These are phyloP conservation scores for Nesometra sesokonis DNA, from an alignment of 35 echinoderm and acorn worm genomes.

Conservation along the genomic window DNA sequence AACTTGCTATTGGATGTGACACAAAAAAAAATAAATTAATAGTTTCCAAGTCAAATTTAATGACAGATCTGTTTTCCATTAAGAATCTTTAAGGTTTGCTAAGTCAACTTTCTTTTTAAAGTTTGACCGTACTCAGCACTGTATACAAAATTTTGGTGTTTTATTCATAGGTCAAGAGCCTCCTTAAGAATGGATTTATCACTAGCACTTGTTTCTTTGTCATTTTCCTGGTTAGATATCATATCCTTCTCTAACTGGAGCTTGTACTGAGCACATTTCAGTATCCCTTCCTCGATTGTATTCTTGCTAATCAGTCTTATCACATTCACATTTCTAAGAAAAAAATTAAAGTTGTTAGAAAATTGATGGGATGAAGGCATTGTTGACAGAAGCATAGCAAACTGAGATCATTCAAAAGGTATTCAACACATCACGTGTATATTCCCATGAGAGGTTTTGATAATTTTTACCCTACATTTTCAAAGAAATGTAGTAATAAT, in stretches of 20 bases:
- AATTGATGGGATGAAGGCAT: background rate
- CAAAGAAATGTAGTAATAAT: too few species aligned
- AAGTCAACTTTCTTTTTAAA: too few species aligned
- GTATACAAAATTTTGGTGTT: background rate
- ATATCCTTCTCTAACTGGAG: constrained; percentile 76
- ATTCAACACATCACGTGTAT: background rate
- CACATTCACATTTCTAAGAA: constrained; percentile 63
- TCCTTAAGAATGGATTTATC: background rate
- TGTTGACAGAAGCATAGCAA: too few species aligned
- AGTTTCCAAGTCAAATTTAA: too few species aligned
- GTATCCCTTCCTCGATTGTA: constrained; percentile 80
- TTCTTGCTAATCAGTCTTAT: constrained; percentile 65
- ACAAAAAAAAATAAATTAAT: too few species aligned
- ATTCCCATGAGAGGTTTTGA: background rate
- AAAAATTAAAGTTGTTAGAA: background rate
- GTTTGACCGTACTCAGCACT: too few species aligned
- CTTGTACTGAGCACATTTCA: constrained; percentile 72
- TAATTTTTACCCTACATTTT: too few species aligned
- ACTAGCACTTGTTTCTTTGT: background rate
- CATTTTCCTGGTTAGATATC: constrained; percentile 54
- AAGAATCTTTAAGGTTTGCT: too few species aligned
- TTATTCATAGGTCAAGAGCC: background rate
- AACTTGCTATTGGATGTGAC: too few species aligned
- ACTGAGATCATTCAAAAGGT: too few species aligned
- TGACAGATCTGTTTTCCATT: too few species aligned